Conservation (phyloP, 2,113 vertebrate species). For the Daboia siamensis region DNA sequence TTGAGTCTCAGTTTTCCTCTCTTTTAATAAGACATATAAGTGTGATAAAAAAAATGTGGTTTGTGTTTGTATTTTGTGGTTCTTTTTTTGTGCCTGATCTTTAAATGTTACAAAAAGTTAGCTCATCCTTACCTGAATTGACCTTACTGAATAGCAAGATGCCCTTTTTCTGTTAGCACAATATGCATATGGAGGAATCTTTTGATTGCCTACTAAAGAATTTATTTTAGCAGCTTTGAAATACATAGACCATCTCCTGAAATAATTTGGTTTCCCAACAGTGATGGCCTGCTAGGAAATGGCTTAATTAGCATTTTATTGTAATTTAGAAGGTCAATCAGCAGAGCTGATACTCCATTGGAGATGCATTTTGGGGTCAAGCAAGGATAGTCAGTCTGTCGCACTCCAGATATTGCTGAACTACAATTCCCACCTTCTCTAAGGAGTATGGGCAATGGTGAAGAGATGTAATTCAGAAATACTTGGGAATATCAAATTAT, state of each 20-base stretch:
- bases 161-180: neutral
- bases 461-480: neutral
- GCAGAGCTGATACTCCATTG: neutral
- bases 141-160: neutral
- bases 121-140: neutral
- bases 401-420: neutral
- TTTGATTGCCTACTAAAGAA: neutral
- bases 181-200: neutral
- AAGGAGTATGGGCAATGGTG: neutral
- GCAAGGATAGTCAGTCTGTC: neutral
- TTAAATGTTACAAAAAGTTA: neutral
- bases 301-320: slow-evolving; percentile 6
- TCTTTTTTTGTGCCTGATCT: neutral
- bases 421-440: neutral
- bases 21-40: neutral
- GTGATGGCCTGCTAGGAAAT: neutral
- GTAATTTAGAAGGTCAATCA: neutral
- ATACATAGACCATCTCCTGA: neutral
- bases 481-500: neutral
- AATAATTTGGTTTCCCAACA: neutral
- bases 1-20: neutral
- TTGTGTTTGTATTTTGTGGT: neutral
- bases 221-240: neutral
- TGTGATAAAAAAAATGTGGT: neutral
- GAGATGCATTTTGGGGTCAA: neutral